Conservation (phyloP, 2,888 invertebrate genomes). For the Cheilosia scutellata region DNA sequence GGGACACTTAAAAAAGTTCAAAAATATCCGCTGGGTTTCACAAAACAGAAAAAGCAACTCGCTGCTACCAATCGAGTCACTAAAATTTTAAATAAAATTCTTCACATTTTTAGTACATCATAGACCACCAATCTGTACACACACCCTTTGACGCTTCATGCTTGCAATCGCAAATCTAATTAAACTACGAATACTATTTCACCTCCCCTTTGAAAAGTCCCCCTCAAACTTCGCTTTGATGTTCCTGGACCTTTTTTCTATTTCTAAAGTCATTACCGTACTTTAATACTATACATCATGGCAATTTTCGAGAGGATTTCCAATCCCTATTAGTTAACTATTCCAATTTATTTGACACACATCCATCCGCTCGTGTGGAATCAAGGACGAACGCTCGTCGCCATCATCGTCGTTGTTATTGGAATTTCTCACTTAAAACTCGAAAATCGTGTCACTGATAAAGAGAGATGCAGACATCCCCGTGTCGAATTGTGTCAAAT, state of each 20-base stretch:
- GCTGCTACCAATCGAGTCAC: rapidly evolving
- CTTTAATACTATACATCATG: constrained; percentile 49
- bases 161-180: constrained; percentile 24
- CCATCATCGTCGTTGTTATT: constrained; percentile 36
- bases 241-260: constrained; percentile 9
- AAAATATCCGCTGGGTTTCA: too few relatives aligned
- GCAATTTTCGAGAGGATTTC: constrained; percentile 52
- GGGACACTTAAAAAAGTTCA: too few relatives aligned
- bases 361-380: constrained; percentile 67
- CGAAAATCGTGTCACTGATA: constrained; percentile 70
- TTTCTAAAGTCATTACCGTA: constrained; percentile 38
- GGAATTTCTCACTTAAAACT: constrained; percentile 72
- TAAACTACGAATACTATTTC: constrained; percentile 10
- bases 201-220: neutral
- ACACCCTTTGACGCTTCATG: neutral
- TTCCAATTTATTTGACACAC: constrained; percentile 66
- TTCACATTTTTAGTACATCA: neutral
- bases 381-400: constrained; percentile 49
- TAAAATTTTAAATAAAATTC: too few relatives aligned
- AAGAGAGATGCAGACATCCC: constrained; percentile 12
- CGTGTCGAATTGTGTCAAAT: constrained; percentile 47
- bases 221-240: constrained; percentile 45
- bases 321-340: constrained; percentile 58
- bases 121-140: neutral
- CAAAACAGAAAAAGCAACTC: too few relatives aligned